Percentiles rank a stretch among this genome's conserved stretches.
Evolutionary conservation across 2,113 vertebrate species (phyloP).

Genomic region (Philantomba maxwellii): DNA sequence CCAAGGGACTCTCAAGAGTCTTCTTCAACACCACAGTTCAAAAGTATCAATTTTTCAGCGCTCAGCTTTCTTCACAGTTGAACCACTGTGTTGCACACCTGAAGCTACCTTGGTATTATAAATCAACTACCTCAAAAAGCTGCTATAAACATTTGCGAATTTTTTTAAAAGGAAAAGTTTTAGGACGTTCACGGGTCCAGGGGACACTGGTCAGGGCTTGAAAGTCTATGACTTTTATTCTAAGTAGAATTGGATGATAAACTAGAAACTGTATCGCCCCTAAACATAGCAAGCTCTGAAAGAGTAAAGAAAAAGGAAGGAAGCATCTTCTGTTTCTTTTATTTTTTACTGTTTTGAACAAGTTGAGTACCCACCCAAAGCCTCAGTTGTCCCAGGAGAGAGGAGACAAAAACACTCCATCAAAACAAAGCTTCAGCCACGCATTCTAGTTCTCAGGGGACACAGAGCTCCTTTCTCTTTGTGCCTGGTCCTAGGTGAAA

Average conservation of each 20-base stretch:
- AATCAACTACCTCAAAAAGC: not conserved
- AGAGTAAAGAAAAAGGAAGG: slow-evolving; percentile 56
- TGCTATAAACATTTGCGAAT: not conserved
- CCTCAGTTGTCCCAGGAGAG: slow-evolving; percentile 58
- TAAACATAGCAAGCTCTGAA: not conserved
- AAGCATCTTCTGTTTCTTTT: slow-evolving; percentile 48
- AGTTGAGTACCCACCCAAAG: slow-evolving; percentile 56
- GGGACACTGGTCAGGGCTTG: not conserved
- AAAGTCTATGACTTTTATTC: not conserved
- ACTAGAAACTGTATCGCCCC: not conserved
- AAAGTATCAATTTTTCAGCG: no score
- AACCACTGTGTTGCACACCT: not conserved
- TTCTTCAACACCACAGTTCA: no score
- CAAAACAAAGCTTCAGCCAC: not conserved
- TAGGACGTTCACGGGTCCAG: not conserved
- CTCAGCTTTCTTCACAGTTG: no score
- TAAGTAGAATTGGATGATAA: not conserved
- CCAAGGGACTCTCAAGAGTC: no score
- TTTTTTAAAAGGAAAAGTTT: not conserved
- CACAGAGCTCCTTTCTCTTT: rapidly evolving
- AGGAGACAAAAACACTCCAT: not conserved
- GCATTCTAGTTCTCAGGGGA: not conserved
- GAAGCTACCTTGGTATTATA: not conserved
- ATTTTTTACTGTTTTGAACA: slow-evolving; percentile 35
- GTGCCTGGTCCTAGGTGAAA: rapidly evolving